Base-by-base conservation (phyloP, 1,140 invertebrate species). In the Panulirus ornatus region DNA sequence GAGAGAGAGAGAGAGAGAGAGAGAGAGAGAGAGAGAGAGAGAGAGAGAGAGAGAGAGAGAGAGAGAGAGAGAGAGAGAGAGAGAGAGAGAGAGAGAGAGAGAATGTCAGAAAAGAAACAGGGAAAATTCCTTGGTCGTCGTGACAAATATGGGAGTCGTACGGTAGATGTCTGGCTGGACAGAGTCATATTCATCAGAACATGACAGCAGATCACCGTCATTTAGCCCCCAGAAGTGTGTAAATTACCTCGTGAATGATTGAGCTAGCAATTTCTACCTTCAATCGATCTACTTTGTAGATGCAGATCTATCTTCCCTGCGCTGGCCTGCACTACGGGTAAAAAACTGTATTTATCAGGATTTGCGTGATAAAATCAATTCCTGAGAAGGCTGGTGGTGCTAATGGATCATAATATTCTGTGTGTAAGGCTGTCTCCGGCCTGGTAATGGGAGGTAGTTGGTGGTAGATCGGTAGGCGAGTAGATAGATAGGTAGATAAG, bases 331-430 rank as follows among this genome's bases (percentile, higher is more conserved):
- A 8, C n/a, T 30, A 66, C 6, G 30, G 58, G n/a, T 0, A 66
- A 30, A 66, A 30, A 63, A 63, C 51, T 54, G 51, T 66, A 22
- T 27, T 66, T 2, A 30, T 66, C 58, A 8, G 58, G n/a, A 30
- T 66, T 66, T 66, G 27, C 3, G 54, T 19, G 54, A 19, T 14
- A 66, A 22, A 8, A 66, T 66, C 44, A 66, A 22, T 8, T 30
- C 16, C n/a, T 66, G 54, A 58, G 14, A 19, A 58, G 3, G 11
- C 27, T 30, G 58, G 27, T 2, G n/a, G n/a, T 5, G n/a, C n/a
- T 66, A 30, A 66, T 66, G 6, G n/a, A 27, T 66, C 58, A 66
- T 66, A 66, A 66, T 66, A 66, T 66, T 66, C 58, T 66, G 3
- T 66, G 30, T 30, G 27, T 30, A 30, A 30, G 58, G 58, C 11